Evolutionary conservation across 1,140 invertebrate genomes (phyloP).

Genomic region (Neodiprion lecontei): DNA sequence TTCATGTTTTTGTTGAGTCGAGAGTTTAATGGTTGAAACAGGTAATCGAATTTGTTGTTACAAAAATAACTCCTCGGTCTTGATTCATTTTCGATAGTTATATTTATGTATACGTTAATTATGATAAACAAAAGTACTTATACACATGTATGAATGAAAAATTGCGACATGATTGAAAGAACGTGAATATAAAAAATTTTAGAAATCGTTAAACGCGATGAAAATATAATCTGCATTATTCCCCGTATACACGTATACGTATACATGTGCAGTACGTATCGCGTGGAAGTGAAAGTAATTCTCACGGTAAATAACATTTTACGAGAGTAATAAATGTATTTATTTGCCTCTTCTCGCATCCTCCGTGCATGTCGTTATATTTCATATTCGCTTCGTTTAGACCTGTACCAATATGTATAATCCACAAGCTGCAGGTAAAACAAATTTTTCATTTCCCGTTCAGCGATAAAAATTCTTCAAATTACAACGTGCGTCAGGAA

Average conservation of each 20-base stretch:
- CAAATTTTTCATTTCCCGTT: too few species aligned
- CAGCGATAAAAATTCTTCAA: not conserved
- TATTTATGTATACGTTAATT: not conserved
- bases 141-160: too few species aligned
- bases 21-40: too few species aligned
- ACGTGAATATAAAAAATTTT: not conserved
- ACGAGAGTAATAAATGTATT: not conserved
- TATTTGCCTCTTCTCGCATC: not conserved
- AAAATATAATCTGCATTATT: not conserved
- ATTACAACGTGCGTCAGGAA: not conserved
- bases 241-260: not conserved
- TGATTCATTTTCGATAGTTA: too few species aligned
- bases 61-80: too few species aligned
- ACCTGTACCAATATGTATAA: too few species aligned
- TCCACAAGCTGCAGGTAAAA: too few species aligned
- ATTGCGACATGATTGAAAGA: too few species aligned
- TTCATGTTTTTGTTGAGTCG: too few species aligned
- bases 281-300: too few species aligned
- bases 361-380: not conserved
- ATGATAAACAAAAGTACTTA: not conserved
- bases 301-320: not conserved
- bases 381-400: not conserved
- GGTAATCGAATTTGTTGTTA: too few species aligned
- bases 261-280: too few species aligned
- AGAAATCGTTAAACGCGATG: not conserved